Conservation (phyloP, 2,888 invertebrate genomes). For the Piscicola geometra region DNA sequence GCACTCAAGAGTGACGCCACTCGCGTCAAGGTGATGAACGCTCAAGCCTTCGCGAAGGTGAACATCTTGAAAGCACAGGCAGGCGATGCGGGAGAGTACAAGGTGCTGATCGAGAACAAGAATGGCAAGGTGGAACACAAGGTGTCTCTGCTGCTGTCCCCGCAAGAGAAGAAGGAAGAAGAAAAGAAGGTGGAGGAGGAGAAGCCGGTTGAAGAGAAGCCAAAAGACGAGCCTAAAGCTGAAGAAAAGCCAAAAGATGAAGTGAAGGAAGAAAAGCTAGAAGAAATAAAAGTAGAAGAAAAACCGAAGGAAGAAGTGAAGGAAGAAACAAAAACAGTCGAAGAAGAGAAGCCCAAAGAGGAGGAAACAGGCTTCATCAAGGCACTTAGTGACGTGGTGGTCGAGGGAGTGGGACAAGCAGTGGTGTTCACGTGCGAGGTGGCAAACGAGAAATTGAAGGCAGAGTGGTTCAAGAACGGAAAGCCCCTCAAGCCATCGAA, state of each 20-base stretch:
- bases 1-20: conserved; percentile 49
- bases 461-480: conserved; percentile 65
- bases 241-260: neutral
- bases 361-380: conserved; percentile 50
- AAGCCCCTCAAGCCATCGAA: conserved; percentile 38
- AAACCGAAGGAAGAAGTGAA: conserved; percentile 10
- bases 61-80: conserved; percentile 72
- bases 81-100: conserved; percentile 82
- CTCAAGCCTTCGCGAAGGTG: conserved; percentile 55
- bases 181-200: conserved; percentile 15
- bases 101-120: conserved; percentile 60
- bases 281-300: neutral
- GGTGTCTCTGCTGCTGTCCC: conserved; percentile 54
- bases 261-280: neutral
- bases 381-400: conserved; percentile 50
- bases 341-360: neutral
- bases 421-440: conserved; percentile 70
- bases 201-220: neutral
- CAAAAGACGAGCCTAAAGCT: neutral
- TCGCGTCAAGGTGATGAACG: conserved; percentile 45
- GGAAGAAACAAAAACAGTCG: neutral
- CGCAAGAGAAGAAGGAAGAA: neutral
- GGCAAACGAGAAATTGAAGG: conserved; percentile 70
- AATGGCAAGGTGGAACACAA: conserved; percentile 41
- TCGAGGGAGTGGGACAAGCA: conserved; percentile 47